phyloP scores from a whole-genome alignment of 2,888 invertebrate species.

The Diplazon laetatorius region DNA sequence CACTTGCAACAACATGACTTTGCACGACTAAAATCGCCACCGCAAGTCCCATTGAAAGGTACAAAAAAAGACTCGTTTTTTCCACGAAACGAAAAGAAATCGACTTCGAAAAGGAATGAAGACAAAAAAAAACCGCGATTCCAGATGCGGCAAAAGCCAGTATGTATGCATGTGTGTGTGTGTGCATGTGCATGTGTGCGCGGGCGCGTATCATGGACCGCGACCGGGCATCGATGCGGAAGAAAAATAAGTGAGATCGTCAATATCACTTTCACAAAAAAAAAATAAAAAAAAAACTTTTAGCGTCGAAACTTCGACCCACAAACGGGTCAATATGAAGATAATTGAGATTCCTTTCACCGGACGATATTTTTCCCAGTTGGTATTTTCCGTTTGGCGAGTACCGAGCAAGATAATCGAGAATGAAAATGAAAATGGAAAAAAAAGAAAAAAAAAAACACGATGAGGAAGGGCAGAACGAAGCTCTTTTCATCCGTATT shows the following conservation, averaged over 20 bases:
- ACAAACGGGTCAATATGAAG: conserved; percentile 3
- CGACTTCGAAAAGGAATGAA: not conserved
- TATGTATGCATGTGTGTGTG: not conserved
- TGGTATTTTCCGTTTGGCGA: not conserved
- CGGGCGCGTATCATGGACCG: no score
- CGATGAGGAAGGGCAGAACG: conserved; percentile 17
- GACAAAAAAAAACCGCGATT: not conserved
- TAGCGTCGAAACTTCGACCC: not conserved
- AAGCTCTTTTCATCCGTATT: conserved; percentile 48
- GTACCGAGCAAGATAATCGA: conserved; percentile 38
- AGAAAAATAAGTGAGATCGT: not conserved
- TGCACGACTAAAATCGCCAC: no score
- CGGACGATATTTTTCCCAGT: conserved; percentile 1
- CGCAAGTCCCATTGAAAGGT: no score
- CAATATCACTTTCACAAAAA: not conserved
- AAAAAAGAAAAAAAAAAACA: no score
- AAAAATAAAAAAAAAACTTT: no score
- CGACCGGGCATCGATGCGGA: not conserved
- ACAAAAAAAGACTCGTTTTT: no score
- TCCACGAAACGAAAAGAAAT: not conserved
- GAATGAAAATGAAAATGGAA: conserved; percentile 48
- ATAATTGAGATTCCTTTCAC: conserved; percentile 19
- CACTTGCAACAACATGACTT: no score
- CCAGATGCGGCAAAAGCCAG: not conserved
- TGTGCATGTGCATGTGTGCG: no score